These are phyloP conservation scores for Scaptomyza pallida DNA, from an alignment of 1,140 invertebrate species.

Conservation along the genomic window DNA sequence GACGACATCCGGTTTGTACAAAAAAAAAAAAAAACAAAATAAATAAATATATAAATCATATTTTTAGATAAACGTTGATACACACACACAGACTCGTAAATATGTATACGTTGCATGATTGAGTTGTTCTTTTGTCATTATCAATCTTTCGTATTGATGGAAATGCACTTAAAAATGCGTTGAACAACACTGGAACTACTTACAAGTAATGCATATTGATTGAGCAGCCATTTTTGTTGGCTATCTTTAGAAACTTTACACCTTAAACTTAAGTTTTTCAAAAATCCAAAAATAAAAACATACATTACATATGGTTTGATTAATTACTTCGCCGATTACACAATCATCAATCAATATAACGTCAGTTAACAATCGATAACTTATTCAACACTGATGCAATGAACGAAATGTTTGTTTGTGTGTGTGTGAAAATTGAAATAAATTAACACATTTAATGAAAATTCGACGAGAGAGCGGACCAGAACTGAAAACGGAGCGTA, in stretches of 20 bases:
- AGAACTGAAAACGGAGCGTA: constrained; percentile 65
- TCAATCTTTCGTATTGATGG: constrained; percentile 14
- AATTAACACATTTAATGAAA: constrained; percentile 81
- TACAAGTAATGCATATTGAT: neutral
- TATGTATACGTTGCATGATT: constrained; percentile 9
- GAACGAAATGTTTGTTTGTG: constrained; percentile 44
- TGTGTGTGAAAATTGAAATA: constrained; percentile 75
- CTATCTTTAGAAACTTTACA: no score
- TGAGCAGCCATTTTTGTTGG: neutral
- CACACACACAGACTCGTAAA: constrained; percentile 36
- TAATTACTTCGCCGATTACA: neutral
- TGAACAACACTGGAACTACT: neutral
- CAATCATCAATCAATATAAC: no score
- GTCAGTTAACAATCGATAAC: neutral
- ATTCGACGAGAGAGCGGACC: constrained; percentile 49
- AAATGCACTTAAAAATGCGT: constrained; percentile 7
- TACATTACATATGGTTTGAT: neutral
- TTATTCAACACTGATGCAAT: constrained; percentile 4
- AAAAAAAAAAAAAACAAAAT: constrained; percentile 3
- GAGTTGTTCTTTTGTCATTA: constrained; percentile 28
- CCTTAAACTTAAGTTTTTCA: no score
- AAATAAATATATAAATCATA: constrained; percentile 77
- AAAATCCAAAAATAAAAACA: no score
- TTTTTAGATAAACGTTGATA: constrained; percentile 78
- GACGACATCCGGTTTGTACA: constrained; percentile 80